Evolutionary conservation across 2,113 vertebrate species (phyloP).

Genomic region (Eulemur rufifrons): DNA sequence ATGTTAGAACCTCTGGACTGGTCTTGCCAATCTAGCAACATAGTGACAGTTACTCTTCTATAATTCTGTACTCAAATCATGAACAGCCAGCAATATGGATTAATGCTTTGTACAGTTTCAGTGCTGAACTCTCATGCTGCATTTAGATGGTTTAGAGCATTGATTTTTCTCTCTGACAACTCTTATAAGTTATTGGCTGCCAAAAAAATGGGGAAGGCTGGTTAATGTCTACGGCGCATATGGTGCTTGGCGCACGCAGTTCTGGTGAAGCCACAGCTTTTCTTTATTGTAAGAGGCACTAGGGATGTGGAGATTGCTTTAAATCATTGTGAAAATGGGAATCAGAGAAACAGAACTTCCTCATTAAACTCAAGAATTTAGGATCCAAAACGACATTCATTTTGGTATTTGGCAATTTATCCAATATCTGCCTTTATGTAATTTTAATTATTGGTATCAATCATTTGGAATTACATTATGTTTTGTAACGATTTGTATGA

Average conservation of each 20-base stretch:
- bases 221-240: not conserved
- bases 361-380: not conserved
- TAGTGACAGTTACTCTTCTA: not conserved
- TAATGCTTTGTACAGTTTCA: not conserved
- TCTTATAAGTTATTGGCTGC: not conserved
- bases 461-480: not conserved
- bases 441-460: not conserved
- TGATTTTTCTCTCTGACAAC: slow-evolving; percentile 36
- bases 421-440: not conserved
- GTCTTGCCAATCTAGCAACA: not conserved
- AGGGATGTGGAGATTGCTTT: not conserved
- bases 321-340: not conserved
- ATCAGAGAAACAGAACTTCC: not conserved
- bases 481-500: not conserved
- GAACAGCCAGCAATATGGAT: not conserved
- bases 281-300: not conserved
- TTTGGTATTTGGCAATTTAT: not conserved
- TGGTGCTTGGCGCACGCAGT: not conserved
- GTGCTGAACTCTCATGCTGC: not conserved
- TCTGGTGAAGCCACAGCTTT: not conserved
- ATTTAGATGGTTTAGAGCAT: not conserved
- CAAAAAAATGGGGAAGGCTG: not conserved
- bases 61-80: not conserved
- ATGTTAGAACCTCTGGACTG: not conserved
- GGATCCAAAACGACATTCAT: not conserved